Base-by-base conservation (phyloP, 2,888 invertebrate species). In the Helobdella robusta region DNA sequence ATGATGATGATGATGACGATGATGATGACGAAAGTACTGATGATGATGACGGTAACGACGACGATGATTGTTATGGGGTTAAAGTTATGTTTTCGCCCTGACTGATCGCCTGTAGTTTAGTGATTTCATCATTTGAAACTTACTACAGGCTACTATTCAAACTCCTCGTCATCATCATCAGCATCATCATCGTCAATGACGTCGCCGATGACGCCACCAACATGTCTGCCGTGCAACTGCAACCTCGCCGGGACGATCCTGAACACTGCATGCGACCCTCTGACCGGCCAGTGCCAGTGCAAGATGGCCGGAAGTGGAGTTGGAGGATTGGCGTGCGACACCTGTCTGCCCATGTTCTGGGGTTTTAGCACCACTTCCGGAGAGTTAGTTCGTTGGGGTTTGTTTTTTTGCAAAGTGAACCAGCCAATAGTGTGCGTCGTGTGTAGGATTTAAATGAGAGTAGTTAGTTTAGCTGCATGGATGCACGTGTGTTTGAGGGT, bases 241-340 rank as follows among this genome's bases (percentile, higher is more conserved):
- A 60, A 74, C 40, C n/a, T 64, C 0, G 35, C 44, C 4, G 76
- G 75, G 8, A 70, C 73, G n/a, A 66, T 75, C 11, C 70, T 71
- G 2, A 70, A 69, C 5, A 73, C 75, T 4, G 44, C 58, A 30
- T 78, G 78, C 70, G 72, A 78, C 66, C 62, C 73, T 0, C 48
- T 64, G 63, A 75, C 76, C 15, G 78, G 78, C 1, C 76, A 77
- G 69, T 78, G 78, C 69, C 72, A 74, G 56, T 78, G 77, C 67
- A 67, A 69, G 56, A 67, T 67, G 32, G 73, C 71, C 0, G 69
- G 69, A 32, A 68, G 72, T 20, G 77, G 78, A 11, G 73, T 77
- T 3, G 72, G 73, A 32, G 78, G 78, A 0, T 68, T 70, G 36
- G 67, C 70, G 18, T 78, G 78, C 68, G 68, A 74, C 59, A 63